A percentile compares a stretch with the other conserved stretches of the same genome.
Evolutionary conservation across 92 coral and sea anemone genomes (phyloP).

Genomic region (Porites evermanni): DNA sequence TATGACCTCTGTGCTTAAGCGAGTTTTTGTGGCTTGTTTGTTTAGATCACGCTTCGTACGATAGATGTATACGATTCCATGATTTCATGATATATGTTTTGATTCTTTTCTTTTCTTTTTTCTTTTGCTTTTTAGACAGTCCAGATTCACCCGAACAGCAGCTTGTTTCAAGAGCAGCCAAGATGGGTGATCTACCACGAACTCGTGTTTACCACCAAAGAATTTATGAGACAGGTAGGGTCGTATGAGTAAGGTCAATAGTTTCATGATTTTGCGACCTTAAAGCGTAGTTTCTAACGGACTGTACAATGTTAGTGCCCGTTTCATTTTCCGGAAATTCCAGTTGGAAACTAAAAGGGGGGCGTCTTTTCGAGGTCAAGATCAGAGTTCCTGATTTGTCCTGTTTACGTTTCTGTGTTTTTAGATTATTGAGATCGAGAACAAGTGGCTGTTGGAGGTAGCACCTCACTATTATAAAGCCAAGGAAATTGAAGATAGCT

Average conservation of each 20-base stretch:
- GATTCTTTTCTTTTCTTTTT: neutral
- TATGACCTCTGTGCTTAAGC: too few species aligned
- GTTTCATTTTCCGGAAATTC: too few species aligned
- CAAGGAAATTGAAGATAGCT: conserved; percentile 94
- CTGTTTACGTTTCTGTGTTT: neutral
- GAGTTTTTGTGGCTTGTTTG: too few species aligned
- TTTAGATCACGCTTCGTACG: too few species aligned
- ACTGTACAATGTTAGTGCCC: too few species aligned
- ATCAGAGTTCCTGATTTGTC: too few species aligned
- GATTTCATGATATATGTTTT: neutral
- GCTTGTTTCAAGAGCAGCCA: conserved; percentile 95
- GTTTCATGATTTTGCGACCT: neutral
- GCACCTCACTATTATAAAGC: conserved; percentile 98
- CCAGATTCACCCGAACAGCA: conserved; percentile 97
- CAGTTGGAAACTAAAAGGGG: too few species aligned
- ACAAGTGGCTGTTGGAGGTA: conserved; percentile 94
- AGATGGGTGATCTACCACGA: conserved; percentile 97
- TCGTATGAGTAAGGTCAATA: too few species aligned
- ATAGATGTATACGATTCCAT: neutral
- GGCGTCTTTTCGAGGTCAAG: neutral
- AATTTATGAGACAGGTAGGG: conserved; percentile 96
- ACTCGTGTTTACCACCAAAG: conserved; percentile 96
- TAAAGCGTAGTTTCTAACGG: too few species aligned
- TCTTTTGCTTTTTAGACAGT: conserved; percentile 75
- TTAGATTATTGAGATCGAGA: conserved; percentile 95